Percentiles rank a stretch among this genome's conserved stretches.
These are phyloP conservation scores for Drosophila imparisetae DNA, from an alignment of 2,888 invertebrate genomes.

Conservation along the genomic window DNA sequence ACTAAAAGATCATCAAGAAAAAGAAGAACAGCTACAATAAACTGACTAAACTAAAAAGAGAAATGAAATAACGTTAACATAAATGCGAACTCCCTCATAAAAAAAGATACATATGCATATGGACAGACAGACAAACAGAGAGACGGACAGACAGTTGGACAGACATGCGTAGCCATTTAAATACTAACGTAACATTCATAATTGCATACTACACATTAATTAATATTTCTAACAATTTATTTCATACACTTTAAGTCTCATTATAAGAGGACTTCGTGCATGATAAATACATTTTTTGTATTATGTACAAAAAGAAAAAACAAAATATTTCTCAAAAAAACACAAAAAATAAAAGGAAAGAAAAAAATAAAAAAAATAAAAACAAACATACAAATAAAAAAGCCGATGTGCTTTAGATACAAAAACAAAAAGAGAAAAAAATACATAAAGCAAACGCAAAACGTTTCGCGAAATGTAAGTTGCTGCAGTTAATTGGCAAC, in stretches of 20 bases:
- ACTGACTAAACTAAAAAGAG: constrained; percentile 30
- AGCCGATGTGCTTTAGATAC: constrained; percentile 41
- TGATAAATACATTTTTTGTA: constrained; percentile 66
- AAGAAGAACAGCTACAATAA: constrained; percentile 37
- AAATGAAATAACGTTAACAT: constrained; percentile 30
- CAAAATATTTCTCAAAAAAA: constrained; percentile 34
- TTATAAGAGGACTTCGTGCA: constrained; percentile 55
- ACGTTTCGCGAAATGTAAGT: constrained; percentile 53
- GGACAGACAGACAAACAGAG: constrained; percentile 11
- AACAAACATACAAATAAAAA: constrained; percentile 20
- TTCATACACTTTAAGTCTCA: constrained; percentile 65
- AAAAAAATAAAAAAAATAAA: constrained; percentile 24
- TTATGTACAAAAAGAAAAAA: constrained; percentile 72
- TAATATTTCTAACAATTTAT: constrained; percentile 64
- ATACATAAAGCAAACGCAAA: constrained; percentile 34
- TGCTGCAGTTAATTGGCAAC: constrained; percentile 58
- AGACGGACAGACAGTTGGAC: constrained; percentile 23
- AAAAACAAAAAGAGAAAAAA: constrained; percentile 32
- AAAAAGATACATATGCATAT: constrained; percentile 27
- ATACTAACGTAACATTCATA: constrained; percentile 62
- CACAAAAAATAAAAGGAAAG: constrained; percentile 19
- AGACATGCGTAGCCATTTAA: constrained; percentile 69
- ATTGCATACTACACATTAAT: constrained; percentile 52
- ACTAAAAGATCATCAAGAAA: constrained; percentile 22
- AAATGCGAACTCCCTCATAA: constrained; percentile 23